Conservation (phyloP, 2,888 invertebrate genomes). For the Stenchaetothrips biformis region DNA sequence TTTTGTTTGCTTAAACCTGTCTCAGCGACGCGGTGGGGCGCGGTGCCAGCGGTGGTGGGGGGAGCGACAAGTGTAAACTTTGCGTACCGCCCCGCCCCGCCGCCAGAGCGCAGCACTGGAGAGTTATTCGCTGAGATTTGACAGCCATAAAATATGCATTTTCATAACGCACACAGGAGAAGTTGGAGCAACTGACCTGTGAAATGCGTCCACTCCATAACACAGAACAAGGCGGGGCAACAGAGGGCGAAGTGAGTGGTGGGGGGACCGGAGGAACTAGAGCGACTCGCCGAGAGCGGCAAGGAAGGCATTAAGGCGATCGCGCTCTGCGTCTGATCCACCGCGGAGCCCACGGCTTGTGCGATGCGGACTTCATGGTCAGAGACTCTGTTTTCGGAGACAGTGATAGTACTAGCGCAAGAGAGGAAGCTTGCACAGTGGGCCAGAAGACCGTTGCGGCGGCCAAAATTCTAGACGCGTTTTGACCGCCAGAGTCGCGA, state of each 20-base stretch:
- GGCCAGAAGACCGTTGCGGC: no score
- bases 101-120: neutral
- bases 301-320: neutral
- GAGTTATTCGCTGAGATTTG: conserved; percentile 21
- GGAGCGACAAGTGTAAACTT: conserved; percentile 16
- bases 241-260: no score
- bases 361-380: no score
- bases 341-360: no score
- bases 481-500: no score
- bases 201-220: conserved; percentile 6
- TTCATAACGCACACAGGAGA: neutral
- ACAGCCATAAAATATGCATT: conserved; percentile 19
- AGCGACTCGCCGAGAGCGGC: neutral
- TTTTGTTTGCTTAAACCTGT: conserved; percentile 23
- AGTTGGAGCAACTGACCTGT: neutral
- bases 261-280: neutral
- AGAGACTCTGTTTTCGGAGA: no score
- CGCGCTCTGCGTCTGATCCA: no score
- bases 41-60: neutral
- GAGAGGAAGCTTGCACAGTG: no score
- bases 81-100: neutral
- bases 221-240: no score
- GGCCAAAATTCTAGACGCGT: no score
- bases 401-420: no score
- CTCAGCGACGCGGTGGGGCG: neutral